Base-by-base conservation (phyloP, 2,888 invertebrate genomes). In the Notodonta ziczac region DNA sequence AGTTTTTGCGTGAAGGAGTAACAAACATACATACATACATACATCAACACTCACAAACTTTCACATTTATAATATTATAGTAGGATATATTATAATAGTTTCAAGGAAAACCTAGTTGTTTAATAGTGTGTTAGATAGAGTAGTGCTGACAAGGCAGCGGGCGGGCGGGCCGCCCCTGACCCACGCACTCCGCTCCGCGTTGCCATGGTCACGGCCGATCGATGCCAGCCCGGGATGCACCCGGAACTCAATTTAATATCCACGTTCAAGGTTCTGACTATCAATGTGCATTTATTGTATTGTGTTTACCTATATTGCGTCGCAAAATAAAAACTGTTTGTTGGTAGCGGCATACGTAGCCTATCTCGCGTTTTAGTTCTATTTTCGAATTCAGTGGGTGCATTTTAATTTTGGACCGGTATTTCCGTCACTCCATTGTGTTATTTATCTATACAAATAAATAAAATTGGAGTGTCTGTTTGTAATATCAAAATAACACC, bases 141-240 rank as follows among this genome's bases (percentile, higher is more conserved):
- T 58, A 58, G 40, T 24, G 32, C 51, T 13, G 39, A 16, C 13
- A 46, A 12, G 35, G 39, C 35, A 62, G 57, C 62, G 51, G 57
- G 59, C 52, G 50, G 59, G 55, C 56, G 58, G 55, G 61, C 63
- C 84, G 89, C 83, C 90, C 91, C 85, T 91, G 91, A 91, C 91
- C 91, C 89, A 84, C 88, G 86, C 86, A 85, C 82, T 80, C 73
- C 65, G 75, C 79, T 76, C 72, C 69, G 77, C 86, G 89, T 90
- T 90, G 83, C 89, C 90, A 92, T 90, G 88, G 91, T 86, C 90
- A 92, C 90, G 90, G 90, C 74, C 91, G 88, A 90, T 89, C 91
- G 89, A 91, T 91, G 75, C 71, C 69, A 59, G 73, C 69, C 60
- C 55, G 82, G 82, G 86, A 86, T 89, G 89, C 89, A 89, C 82